phyloP scores from a whole-genome alignment of 2,113 vertebrate species.

The Gymnorhina tibicen region DNA sequence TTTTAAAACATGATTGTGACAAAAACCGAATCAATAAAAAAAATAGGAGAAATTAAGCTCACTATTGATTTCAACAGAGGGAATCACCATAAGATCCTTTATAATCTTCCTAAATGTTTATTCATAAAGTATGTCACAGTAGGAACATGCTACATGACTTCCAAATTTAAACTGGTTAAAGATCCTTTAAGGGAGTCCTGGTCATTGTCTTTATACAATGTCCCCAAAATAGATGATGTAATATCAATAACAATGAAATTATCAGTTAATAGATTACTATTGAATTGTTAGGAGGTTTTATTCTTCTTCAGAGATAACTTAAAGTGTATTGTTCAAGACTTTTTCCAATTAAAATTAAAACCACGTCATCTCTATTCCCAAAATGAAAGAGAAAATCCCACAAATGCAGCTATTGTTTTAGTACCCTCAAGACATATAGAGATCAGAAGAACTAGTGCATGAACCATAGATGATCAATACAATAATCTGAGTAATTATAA shows the following conservation, averaged over 20 bases:
- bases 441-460: background rate
- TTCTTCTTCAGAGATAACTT: conserved; percentile 40
- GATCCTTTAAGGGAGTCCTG: background rate
- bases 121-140: background rate
- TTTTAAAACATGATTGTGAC: background rate
- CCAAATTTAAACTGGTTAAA: conserved; percentile 45
- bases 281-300: conserved; percentile 55
- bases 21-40: background rate
- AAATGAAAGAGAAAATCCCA: conserved; percentile 26
- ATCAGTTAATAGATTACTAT: conserved; percentile 66
- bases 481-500: background rate
- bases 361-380: background rate
- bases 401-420: background rate
- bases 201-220: background rate
- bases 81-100: background rate
- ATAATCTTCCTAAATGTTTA: background rate
- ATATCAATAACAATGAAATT: conserved; percentile 70
- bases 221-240: conserved; percentile 58
- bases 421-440: background rate
- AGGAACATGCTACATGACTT: background rate
- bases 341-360: conserved; percentile 57
- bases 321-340: conserved; percentile 38
- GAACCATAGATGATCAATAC: background rate
- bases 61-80: background rate
- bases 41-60: background rate